These are phyloP conservation scores for Dolichoris vasculosae DNA, from an alignment of 1,140 invertebrate species.

Conservation along the genomic window DNA sequence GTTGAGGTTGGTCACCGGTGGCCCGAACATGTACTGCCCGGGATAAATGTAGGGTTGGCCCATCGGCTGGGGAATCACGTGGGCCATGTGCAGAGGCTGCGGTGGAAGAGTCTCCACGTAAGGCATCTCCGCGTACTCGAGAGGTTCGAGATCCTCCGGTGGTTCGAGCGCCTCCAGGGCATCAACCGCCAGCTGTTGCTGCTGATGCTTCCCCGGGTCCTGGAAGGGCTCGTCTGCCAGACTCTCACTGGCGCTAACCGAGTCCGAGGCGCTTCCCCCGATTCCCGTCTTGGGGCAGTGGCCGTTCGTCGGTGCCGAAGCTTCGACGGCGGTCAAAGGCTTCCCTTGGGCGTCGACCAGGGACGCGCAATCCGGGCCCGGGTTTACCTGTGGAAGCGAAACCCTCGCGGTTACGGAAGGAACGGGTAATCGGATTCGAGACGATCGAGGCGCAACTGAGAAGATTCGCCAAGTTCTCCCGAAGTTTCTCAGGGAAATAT, in stretches of 20 bases:
- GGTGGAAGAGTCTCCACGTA: constrained; percentile 63
- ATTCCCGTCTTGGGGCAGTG: constrained; percentile 9
- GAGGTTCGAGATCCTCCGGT: constrained; percentile 29
- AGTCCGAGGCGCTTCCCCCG: constrained; percentile 13
- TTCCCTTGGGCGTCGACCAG: constrained; percentile 61
- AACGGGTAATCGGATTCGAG: too few species aligned
- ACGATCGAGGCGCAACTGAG: too few species aligned
- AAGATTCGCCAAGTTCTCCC: too few species aligned
- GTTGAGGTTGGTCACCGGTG: constrained; percentile 72
- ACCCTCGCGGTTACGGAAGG: too few species aligned
- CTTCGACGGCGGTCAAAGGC: background rate
- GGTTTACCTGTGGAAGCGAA: constrained; percentile 60
- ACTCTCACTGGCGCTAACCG: constrained; percentile 61
- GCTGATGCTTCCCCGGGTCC: constrained; percentile 53
- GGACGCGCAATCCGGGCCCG: constrained; percentile 59
- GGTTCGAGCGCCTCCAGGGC: constrained; percentile 39
- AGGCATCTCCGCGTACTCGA: constrained; percentile 15
- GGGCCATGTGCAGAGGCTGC: constrained; percentile 66
- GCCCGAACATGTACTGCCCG: constrained; percentile 74
- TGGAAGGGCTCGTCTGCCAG: constrained; percentile 53
- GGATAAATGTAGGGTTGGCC: constrained; percentile 72
- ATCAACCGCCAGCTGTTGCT: constrained; percentile 53
- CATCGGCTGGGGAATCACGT: constrained; percentile 62
- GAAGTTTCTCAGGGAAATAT: too few species aligned
- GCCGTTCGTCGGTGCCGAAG: constrained; percentile 6